Conservation (phyloP, 2,113 vertebrate genomes). For the Callopanchax toddi region DNA sequence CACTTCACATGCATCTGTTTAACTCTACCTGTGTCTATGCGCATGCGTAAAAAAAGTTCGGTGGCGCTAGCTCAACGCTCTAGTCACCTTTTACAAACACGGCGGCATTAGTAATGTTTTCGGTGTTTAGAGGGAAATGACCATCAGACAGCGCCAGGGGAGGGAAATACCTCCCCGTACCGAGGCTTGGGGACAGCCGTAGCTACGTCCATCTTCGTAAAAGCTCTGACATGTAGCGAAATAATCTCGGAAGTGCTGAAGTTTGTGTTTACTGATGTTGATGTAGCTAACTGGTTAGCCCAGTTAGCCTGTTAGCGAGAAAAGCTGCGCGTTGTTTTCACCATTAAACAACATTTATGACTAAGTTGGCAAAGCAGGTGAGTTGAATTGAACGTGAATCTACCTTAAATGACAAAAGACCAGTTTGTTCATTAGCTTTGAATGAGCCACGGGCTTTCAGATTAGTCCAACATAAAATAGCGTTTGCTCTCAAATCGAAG, state of each 20-base stretch:
- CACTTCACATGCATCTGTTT: background rate
- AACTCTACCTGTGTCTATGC: constrained; percentile 36
- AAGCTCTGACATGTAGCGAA: constrained; percentile 3
- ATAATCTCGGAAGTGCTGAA: constrained; percentile 36
- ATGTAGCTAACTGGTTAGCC: constrained; percentile 59
- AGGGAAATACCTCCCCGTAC: background rate
- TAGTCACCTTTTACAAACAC: constrained; percentile 55
- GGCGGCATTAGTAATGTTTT: constrained; percentile 22
- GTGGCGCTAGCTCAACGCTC: constrained; percentile 43
- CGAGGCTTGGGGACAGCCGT: background rate
- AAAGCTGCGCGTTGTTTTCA: constrained; percentile 26
- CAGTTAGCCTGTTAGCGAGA: constrained; percentile 66
- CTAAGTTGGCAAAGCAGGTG: background rate
- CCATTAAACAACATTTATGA: background rate
- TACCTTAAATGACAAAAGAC: background rate
- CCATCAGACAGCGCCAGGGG: background rate
- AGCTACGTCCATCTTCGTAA: background rate
- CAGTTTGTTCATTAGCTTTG: background rate
- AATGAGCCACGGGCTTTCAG: constrained; percentile 30
- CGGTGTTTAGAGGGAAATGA: constrained; percentile 34
- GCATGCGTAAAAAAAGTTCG: constrained; percentile 67
- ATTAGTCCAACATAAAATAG: background rate
- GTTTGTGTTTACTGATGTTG: constrained; percentile 62
- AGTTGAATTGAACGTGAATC: background rate
- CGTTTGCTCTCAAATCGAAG: background rate